Evolutionary conservation across 2,797 vertebrate genomes (phyloP).

Genomic region (Ptychadena robeensis): DNA sequence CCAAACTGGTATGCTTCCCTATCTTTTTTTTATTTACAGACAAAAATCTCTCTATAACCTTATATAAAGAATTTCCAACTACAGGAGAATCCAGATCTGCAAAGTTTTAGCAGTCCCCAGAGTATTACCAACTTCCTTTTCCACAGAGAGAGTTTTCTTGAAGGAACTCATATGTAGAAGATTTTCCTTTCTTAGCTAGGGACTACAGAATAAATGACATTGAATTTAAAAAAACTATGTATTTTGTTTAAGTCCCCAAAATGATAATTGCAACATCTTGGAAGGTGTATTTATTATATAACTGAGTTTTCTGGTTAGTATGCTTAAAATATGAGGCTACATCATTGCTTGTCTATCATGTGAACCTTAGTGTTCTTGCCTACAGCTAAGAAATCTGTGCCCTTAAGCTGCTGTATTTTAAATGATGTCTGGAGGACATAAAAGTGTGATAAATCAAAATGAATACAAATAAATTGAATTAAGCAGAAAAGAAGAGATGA

Average conservation of each 20-base stretch:
- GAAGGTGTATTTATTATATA: conserved; percentile 13
- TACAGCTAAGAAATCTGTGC: conserved; percentile 31
- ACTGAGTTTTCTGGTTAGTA: conserved; percentile 13
- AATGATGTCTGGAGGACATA: conserved; percentile 30
- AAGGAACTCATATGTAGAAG: conserved; percentile 11
- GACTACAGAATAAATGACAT: neutral
- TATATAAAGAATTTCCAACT: conserved; percentile 13
- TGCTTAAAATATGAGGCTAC: conserved; percentile 6
- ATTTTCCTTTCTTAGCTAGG: no score
- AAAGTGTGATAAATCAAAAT: conserved; percentile 7
- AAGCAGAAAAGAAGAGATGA: conserved; percentile 1
- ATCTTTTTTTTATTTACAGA: neutral
- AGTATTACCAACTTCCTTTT: conserved; percentile 8
- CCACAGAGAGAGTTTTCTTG: neutral
- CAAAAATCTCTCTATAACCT: neutral
- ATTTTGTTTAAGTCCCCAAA: neutral
- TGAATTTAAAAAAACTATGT: neutral
- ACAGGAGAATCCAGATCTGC: neutral
- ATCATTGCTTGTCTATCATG: neutral
- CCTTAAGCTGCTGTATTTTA: conserved; percentile 10
- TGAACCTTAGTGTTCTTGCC: conserved; percentile 22
- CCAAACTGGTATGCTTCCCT: neutral
- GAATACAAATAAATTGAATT: conserved; percentile 18
- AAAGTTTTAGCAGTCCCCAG: neutral
- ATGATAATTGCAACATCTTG: neutral